A percentile compares a stretch with the other conserved stretches of the same genome.
Conservation (phyloP, 2,113 vertebrate genomes). For the Heptranchias perlo region DNA sequence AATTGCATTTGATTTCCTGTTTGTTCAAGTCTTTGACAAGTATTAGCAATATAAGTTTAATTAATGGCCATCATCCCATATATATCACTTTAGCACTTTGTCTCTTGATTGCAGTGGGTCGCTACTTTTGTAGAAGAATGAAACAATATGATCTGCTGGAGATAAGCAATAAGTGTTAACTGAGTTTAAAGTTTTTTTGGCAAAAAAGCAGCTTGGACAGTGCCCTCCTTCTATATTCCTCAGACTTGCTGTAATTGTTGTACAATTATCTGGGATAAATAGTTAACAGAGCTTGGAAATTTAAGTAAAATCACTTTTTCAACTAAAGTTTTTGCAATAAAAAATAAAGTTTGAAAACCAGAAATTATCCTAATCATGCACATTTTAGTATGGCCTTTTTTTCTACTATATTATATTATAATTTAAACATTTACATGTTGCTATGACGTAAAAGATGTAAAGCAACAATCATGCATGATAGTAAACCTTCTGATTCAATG, state of each 20-base stretch:
- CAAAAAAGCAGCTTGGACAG: background rate
- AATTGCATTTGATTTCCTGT: background rate
- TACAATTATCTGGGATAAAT: background rate
- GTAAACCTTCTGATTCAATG: background rate
- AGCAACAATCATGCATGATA: background rate
- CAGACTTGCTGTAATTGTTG: background rate
- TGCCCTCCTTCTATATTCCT: background rate
- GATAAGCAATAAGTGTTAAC: background rate
- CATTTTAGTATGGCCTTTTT: background rate
- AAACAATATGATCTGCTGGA: background rate
- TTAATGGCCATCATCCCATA: background rate
- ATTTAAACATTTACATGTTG: slow-evolving; percentile 1
- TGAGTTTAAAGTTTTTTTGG: background rate
- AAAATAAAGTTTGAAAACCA: background rate
- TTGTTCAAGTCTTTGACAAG: background rate
- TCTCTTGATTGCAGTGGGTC: background rate
- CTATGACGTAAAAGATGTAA: background rate
- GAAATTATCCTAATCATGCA: background rate
- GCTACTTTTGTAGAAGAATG: background rate
- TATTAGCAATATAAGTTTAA: background rate
- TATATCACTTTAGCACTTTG: background rate
- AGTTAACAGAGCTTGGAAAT: background rate
- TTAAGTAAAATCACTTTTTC: too few species aligned
- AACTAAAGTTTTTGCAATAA: too few species aligned
- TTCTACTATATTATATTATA: background rate